These are phyloP conservation scores for Meloe dianella DNA, from an alignment of 2,888 invertebrate genomes.

Conservation along the genomic window DNA sequence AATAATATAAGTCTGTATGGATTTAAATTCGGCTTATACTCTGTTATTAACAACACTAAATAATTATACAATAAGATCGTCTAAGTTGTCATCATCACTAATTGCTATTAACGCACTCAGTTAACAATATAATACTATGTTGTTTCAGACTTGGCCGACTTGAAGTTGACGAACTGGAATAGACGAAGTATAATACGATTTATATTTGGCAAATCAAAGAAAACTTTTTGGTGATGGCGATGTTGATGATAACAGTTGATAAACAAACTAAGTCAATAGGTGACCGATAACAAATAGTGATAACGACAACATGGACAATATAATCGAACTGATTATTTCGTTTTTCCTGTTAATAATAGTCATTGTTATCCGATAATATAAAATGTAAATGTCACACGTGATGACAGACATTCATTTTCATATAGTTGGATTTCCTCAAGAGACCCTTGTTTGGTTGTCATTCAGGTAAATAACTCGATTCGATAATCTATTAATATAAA, in stretches of 20 bases:
- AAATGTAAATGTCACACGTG: neutral
- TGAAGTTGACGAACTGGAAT: too few relatives aligned
- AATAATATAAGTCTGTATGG: neutral
- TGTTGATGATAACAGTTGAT: too few relatives aligned
- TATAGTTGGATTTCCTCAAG: constrained; percentile 10
- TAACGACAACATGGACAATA: neutral
- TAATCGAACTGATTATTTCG: neutral
- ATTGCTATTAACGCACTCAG: too few relatives aligned
- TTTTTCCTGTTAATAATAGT: neutral
- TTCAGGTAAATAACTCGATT: neutral
- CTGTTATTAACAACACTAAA: neutral
- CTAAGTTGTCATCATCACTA: too few relatives aligned
- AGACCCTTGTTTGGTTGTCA: constrained; percentile 11
- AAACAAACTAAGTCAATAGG: too few relatives aligned
- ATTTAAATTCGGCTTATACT: neutral
- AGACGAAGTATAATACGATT: neutral
- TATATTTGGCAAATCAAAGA: neutral
- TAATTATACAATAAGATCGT: too few relatives aligned
- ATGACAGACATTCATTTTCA: constrained; percentile 5
- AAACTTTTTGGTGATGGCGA: neutral
- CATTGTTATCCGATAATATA: neutral
- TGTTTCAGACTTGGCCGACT: too few relatives aligned
- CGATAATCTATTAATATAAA: neutral
- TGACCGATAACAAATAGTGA: neutral
- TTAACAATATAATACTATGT: neutral